Conservation (phyloP, 2,797 vertebrate genomes). For the Peromyscus melanophrys region DNA sequence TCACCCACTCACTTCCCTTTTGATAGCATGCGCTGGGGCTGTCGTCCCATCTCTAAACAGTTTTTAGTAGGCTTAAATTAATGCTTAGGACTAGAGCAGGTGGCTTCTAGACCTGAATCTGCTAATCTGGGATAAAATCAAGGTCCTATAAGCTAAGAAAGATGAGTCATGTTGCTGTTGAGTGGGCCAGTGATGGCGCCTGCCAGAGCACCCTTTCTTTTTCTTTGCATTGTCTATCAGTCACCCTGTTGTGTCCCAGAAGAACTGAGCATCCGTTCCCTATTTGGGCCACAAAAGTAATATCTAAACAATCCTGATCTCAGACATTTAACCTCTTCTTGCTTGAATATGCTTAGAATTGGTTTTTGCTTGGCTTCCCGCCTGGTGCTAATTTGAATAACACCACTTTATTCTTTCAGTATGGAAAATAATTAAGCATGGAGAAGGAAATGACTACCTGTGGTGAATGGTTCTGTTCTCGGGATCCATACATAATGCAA, state of each 20-base stretch:
- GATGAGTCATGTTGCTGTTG: neutral
- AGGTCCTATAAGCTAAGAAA: neutral
- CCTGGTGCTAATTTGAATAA: conserved; percentile 28
- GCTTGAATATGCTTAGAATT: conserved; percentile 29
- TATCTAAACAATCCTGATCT: conserved; percentile 28
- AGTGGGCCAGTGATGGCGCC: neutral
- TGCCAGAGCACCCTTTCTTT: neutral
- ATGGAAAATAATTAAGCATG: conserved; percentile 13
- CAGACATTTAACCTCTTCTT: conserved; percentile 41
- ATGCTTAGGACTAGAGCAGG: neutral
- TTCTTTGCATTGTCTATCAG: neutral
- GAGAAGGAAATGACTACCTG: neutral
- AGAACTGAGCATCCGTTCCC: conserved; percentile 2
- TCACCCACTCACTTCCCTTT: neutral
- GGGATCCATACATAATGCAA: neutral
- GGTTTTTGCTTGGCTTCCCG: neutral
- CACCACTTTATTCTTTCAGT: neutral
- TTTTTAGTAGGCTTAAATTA: neutral
- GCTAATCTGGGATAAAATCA: conserved; percentile 2
- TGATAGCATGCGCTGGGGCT: neutral
- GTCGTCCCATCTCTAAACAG: neutral
- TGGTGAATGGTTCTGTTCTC: neutral
- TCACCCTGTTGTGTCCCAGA: neutral
- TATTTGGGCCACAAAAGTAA: conserved; percentile 40
- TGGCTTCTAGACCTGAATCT: neutral